Conservation (phyloP, 2,113 vertebrate genomes). For the Albula goreensis region DNA sequence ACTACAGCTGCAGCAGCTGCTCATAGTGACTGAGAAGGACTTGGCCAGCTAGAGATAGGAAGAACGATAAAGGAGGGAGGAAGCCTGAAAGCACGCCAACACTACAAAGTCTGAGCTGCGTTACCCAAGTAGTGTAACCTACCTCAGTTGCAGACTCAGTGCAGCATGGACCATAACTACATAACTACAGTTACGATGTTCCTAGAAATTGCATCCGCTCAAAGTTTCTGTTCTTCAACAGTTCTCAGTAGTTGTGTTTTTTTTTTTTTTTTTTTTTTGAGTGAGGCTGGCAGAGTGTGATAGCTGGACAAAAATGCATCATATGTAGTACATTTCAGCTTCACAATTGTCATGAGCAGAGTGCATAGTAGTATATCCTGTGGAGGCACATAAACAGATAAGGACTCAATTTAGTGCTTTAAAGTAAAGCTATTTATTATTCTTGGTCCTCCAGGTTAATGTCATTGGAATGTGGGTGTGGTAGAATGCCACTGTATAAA, state of each 20-base stretch:
- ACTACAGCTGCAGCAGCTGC: slow-evolving; percentile 8
- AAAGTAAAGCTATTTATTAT: background rate
- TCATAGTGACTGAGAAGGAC: background rate
- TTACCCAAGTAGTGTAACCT: background rate
- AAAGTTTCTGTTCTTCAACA: background rate
- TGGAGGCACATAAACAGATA: background rate
- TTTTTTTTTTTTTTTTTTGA: background rate
- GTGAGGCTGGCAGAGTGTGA: background rate
- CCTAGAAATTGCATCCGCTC: background rate
- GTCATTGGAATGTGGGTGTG: no score
- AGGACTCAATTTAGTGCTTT: background rate
- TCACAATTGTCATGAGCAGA: background rate
- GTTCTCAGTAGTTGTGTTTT: background rate
- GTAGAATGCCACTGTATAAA: background rate
- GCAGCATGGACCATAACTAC: slow-evolving; percentile 1
- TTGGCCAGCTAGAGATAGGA: background rate
- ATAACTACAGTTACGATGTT: background rate
- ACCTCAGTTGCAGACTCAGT: background rate
- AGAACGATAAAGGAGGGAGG: background rate
- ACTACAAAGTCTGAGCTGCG: background rate
- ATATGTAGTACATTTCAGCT: background rate
- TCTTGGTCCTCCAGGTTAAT: background rate
- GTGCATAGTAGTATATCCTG: background rate
- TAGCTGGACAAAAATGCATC: background rate
- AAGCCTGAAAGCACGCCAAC: background rate